Evolutionary conservation across 1,140 invertebrate species (phyloP).

Genomic region (Coboldia fuscipes): DNA sequence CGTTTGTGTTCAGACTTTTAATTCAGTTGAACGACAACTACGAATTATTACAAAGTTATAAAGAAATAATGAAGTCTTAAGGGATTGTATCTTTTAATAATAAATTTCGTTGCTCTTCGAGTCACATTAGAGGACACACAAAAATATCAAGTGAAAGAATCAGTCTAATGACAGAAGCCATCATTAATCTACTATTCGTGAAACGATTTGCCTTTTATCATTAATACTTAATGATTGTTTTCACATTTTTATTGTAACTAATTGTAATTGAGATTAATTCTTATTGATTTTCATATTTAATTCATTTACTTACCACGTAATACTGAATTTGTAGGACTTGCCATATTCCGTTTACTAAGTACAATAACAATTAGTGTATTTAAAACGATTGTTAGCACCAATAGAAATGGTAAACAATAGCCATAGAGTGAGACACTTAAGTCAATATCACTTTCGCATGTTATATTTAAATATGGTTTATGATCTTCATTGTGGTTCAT

Average conservation of each 20-base stretch:
- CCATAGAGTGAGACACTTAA: constrained; percentile 16
- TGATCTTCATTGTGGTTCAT: constrained; percentile 2
- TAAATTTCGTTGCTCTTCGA: no score
- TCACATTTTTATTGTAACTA: neutral
- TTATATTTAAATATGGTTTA: constrained; percentile 15
- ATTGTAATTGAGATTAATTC: neutral
- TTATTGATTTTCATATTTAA: no score
- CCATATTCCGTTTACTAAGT: constrained; percentile 45
- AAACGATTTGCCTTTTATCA: no score
- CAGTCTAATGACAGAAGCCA: neutral
- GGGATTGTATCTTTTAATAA: no score
- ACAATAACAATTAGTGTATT: constrained; percentile 75
- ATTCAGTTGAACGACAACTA: no score
- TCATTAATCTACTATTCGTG: no score
- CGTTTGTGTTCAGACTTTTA: no score
- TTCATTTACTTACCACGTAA: constrained; percentile 28
- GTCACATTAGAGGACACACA: no score
- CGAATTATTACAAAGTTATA: no score
- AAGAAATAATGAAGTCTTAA: no score
- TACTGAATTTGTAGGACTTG: constrained; percentile 78
- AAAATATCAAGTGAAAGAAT: neutral
- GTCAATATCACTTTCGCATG: constrained; percentile 14
- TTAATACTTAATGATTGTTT: neutral
- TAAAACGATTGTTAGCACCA: constrained; percentile 71
- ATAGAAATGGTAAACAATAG: constrained; percentile 41